phyloP scores from a whole-genome alignment of 2,113 vertebrate genomes.

The Zosterops borbonicus region DNA sequence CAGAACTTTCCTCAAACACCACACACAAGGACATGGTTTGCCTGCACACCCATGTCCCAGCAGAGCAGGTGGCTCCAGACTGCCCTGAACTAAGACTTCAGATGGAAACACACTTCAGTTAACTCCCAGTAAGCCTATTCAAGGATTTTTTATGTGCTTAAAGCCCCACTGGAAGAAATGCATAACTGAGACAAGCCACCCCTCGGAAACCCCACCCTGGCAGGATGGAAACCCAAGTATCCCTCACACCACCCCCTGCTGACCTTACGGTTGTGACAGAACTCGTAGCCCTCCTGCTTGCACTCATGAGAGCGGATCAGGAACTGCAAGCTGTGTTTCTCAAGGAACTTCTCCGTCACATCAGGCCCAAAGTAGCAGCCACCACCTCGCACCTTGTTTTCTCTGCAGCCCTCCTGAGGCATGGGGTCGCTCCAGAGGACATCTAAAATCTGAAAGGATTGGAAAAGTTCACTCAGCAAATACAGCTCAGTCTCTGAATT shows the following conservation, averaged over 20 bases:
- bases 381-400: conserved; percentile 83
- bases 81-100: background rate
- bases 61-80: background rate
- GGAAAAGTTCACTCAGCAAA: background rate
- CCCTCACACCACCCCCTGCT: background rate
- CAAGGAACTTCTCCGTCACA: conserved; percentile 79
- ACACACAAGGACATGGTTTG: accelerated
- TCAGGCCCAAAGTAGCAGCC: conserved; percentile 94
- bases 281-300: conserved; percentile 92
- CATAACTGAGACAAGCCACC: background rate
- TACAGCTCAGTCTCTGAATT: background rate
- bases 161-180: background rate
- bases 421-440: conserved; percentile 92
- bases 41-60: background rate
- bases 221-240: background rate
- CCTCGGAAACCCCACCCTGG: background rate
- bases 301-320: conserved; percentile 93
- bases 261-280: conserved; percentile 87
- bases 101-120: background rate
- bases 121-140: background rate
- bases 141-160: background rate
- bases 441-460: conserved; percentile 79
- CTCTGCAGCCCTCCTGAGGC: conserved; percentile 85
- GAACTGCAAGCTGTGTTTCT: conserved; percentile 81
- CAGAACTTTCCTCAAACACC: background rate